Conservation (phyloP, 2,113 vertebrate genomes). For the Cavia porcellus region DNA sequence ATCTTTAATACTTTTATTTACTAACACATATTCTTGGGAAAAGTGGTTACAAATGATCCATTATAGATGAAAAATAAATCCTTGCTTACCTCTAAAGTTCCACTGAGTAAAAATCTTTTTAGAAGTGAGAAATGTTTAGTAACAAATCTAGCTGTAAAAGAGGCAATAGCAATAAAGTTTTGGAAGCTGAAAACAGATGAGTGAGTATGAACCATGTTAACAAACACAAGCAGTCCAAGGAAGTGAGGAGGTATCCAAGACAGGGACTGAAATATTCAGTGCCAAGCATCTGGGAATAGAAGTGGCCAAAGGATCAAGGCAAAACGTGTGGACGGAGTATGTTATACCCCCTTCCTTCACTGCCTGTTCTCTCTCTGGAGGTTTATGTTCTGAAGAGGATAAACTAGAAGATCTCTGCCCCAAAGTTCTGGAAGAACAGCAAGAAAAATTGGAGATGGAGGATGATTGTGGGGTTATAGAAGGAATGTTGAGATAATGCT, state of each 20-base stretch:
- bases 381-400: neutral
- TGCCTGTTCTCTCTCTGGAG: neutral
- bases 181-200: constrained; percentile 35
- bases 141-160: constrained; percentile 43
- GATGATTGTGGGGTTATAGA: neutral
- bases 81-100: neutral
- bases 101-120: neutral
- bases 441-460: neutral
- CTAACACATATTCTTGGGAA: neutral
- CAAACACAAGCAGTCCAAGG: neutral
- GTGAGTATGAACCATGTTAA: neutral
- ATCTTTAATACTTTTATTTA: neutral
- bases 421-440: neutral
- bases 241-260: neutral
- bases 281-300: neutral
- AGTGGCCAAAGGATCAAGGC: neutral
- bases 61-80: neutral
- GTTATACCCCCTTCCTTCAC: fast-evolving
- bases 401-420: neutral
- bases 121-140: neutral
- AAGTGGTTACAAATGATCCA: neutral
- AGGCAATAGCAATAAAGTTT: constrained; percentile 3
- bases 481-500: neutral
- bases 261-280: neutral
- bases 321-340: neutral